Conservation (phyloP, 2,888 invertebrate genomes). For the Coelopa pilipes region DNA sequence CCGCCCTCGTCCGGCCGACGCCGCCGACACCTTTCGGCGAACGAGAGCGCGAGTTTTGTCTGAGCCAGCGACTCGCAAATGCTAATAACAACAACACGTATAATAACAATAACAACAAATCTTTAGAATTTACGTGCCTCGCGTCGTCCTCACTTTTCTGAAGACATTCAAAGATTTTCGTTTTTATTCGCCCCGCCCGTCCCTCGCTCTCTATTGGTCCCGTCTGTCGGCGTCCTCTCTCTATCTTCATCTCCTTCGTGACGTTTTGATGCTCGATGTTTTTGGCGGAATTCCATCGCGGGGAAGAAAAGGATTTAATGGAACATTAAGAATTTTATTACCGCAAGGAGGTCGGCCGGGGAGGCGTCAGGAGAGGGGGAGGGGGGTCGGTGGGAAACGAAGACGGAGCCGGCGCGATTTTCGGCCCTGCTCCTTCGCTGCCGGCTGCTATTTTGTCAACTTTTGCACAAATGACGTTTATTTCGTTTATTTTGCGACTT, state of each 20-base stretch:
- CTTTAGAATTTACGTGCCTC: slow-evolving; percentile 36
- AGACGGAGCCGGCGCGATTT: slow-evolving; percentile 35
- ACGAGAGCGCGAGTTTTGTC: too few species aligned
- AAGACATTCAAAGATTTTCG: slow-evolving; percentile 33
- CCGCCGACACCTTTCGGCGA: too few species aligned
- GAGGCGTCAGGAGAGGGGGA: slow-evolving; percentile 34
- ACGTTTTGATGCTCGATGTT: slow-evolving; percentile 37
- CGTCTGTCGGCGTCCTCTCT: too few species aligned
- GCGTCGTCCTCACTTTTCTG: slow-evolving; percentile 27
- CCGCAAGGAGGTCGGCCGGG: slow-evolving; percentile 43
- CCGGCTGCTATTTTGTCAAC: slow-evolving; percentile 39
- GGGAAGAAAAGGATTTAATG: slow-evolving; percentile 56
- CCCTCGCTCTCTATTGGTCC: background rate
- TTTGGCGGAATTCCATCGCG: slow-evolving; percentile 43
- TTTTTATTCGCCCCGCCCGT: slow-evolving; percentile 2
- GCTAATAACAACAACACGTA: slow-evolving; percentile 16
- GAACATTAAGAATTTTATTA: slow-evolving; percentile 66
- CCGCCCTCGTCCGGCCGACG: too few species aligned
- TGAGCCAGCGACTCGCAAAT: too few species aligned
- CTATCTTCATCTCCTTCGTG: too few species aligned
- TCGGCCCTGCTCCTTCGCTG: too few species aligned
- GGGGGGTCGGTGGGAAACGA: slow-evolving; percentile 3
- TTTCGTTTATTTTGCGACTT: slow-evolving; percentile 33
- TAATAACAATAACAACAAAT: slow-evolving; percentile 35
- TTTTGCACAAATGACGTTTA: slow-evolving; percentile 40